phyloP scores from a whole-genome alignment of 2,888 invertebrate genomes.

The Athripsodes cinereus region DNA sequence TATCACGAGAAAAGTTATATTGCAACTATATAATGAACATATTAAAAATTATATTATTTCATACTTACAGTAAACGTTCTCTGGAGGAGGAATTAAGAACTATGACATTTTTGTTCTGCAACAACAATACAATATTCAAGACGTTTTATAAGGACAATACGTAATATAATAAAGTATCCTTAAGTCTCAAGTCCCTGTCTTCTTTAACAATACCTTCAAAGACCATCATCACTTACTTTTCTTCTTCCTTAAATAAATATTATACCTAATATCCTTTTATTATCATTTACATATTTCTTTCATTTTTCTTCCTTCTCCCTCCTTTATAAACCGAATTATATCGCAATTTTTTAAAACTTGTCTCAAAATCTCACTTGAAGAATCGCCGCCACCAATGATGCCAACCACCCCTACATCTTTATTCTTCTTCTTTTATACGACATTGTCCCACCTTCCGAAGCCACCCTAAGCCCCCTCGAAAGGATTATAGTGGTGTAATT shows the following conservation, averaged over 20 bases:
- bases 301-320: constrained; percentile 25
- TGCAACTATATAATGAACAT: too few species aligned
- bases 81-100: too few species aligned
- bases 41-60: too few species aligned
- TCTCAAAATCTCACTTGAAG: constrained; percentile 12
- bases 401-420: background rate
- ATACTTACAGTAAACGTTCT: too few species aligned
- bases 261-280: constrained; percentile 13
- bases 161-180: background rate
- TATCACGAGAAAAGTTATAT: too few species aligned
- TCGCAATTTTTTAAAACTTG: constrained; percentile 23
- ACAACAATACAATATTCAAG: too few species aligned
- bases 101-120: too few species aligned
- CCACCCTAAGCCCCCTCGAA: background rate
- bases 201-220: background rate
- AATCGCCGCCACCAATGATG: constrained; percentile 11
- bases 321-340: constrained; percentile 21
- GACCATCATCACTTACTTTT: background rate
- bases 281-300: constrained; percentile 25
- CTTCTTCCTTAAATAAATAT: too few species aligned
- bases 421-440: too few species aligned
- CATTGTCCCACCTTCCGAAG: background rate
- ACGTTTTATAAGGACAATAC: too few species aligned
- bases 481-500: constrained; percentile 20
- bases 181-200: background rate